Evolutionary conservation across 2,888 invertebrate genomes (phyloP).

Genomic region (Odontomyia ornata): DNA sequence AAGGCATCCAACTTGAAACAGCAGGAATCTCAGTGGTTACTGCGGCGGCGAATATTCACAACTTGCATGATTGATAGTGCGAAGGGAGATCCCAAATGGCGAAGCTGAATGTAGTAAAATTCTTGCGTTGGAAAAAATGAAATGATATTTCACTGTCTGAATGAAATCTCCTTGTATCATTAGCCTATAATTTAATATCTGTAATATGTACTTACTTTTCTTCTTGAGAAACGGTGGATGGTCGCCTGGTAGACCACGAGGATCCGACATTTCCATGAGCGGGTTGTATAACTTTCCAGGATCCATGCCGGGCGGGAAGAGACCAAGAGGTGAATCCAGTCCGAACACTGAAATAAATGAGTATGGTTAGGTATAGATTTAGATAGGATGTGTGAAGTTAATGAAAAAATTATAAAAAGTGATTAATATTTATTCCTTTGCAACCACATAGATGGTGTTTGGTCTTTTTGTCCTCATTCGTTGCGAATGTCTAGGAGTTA

Average conservation of each 20-base stretch:
- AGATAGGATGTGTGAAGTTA: background rate
- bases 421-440: too few relatives aligned
- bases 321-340: conserved; percentile 76
- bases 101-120: background rate
- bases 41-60: conserved; percentile 19
- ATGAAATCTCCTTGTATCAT: conserved; percentile 7
- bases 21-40: conserved; percentile 16
- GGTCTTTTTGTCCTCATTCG: too few relatives aligned
- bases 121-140: background rate
- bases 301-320: conserved; percentile 81
- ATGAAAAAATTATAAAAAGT: too few relatives aligned
- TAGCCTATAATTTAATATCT: background rate
- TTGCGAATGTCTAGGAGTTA: too few relatives aligned
- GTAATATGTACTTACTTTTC: conserved; percentile 74
- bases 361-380: background rate
- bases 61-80: conserved; percentile 23
- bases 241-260: conserved; percentile 73
- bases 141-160: conserved; percentile 23
- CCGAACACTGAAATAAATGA: conserved; percentile 72
- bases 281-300: conserved; percentile 77
- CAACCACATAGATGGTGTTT: too few relatives aligned
- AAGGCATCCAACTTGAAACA: background rate
- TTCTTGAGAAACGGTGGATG: conserved; percentile 77
- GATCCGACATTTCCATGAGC: conserved; percentile 78
- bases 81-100: conserved; percentile 31